Base-by-base conservation (phyloP, 2,113 vertebrate genomes). In the Scartelaos histophorus region DNA sequence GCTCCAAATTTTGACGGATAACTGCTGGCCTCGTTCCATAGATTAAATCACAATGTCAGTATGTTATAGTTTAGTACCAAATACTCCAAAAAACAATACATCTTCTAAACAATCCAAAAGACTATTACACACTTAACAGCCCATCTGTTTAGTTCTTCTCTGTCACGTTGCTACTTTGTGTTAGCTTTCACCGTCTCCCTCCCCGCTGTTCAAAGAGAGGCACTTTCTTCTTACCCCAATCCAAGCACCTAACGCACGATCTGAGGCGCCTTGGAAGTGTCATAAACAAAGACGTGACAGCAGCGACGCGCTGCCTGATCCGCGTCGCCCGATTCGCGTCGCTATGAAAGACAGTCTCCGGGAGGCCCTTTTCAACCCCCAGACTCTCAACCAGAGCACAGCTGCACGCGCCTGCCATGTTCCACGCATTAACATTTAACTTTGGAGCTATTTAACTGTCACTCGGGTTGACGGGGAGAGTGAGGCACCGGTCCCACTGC, bases 271-370 rank as follows among this genome's bases (percentile, higher is more conserved):
- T 82, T 81, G 46, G 69, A 78, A 78, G 79, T 72, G 78, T 81
- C 57, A 38, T 6, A 57, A 76, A 84, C 84, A 87, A 82, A 85
- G 78, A 77, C 56, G 54, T 76, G 86, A 74, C 82, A 75, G 83
- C 56, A 25, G 22, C 69, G 15, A 65, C 77, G n/a, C 34, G 73
- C 11, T 21, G 29, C 77, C 76, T 25, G 70, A 71, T 70, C n/a
- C 54, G 35, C 60, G 3, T 76, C 47, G 38, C 76, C 75, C 21
- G 67, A 68, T 67, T 17, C 53, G 29, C 62, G 7, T 77, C 49
- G 45, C 22, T 45, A 73, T 75, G 66, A 82, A 85, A 84, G 76
- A 24, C 25, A 62, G 67, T 77, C 85, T 84, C 75, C 64, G 56
- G 73, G 54, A 78, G 78, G 76, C 34, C 58, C 79, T 64, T 70